Evolutionary conservation across 1,140 invertebrate genomes (phyloP).

Genomic region (Drosophila nigrodunni): DNA sequence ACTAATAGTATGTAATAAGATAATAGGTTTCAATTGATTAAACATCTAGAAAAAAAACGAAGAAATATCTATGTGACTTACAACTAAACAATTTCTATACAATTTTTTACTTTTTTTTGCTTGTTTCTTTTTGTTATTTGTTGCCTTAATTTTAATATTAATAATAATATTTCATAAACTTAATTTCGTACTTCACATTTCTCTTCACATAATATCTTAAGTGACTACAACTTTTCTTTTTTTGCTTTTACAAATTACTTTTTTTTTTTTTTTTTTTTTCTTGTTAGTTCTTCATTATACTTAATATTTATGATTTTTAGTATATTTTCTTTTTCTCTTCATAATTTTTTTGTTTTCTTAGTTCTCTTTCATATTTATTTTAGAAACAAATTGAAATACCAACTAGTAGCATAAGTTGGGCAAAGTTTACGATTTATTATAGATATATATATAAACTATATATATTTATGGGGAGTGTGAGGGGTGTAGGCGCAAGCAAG

Average conservation of each 20-base stretch:
- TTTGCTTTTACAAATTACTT: conserved; percentile 1
- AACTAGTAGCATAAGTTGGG: conserved; percentile 62
- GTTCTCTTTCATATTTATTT: conserved; percentile 69
- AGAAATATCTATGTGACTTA: conserved; percentile 34
- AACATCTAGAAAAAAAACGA: conserved; percentile 29
- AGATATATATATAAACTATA: conserved; percentile 5
- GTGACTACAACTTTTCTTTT: conserved; percentile 33
- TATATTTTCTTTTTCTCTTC: too few species aligned
- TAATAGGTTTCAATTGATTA: conserved; percentile 31
- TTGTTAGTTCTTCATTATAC: conserved; percentile 17
- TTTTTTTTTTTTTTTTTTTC: not conserved
- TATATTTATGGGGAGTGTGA: conserved; percentile 3
- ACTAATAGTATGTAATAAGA: conserved; percentile 32
- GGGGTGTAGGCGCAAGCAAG: conserved; percentile 35
- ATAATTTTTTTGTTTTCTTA: conserved; percentile 32
- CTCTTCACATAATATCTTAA: conserved; percentile 51
- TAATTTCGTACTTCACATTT: conserved; percentile 75
- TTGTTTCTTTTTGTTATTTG: not conserved
- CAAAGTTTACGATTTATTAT: conserved; percentile 44
- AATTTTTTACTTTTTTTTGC: conserved; percentile 11
- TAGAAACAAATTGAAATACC: conserved; percentile 75
- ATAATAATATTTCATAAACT: conserved; percentile 48
- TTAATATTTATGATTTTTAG: conserved; percentile 19
- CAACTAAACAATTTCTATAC: conserved; percentile 39
- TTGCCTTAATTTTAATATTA: conserved; percentile 11